These are phyloP conservation scores for Drosophila neotestacea DNA, from an alignment of 2,888 invertebrate genomes.

Conservation along the genomic window DNA sequence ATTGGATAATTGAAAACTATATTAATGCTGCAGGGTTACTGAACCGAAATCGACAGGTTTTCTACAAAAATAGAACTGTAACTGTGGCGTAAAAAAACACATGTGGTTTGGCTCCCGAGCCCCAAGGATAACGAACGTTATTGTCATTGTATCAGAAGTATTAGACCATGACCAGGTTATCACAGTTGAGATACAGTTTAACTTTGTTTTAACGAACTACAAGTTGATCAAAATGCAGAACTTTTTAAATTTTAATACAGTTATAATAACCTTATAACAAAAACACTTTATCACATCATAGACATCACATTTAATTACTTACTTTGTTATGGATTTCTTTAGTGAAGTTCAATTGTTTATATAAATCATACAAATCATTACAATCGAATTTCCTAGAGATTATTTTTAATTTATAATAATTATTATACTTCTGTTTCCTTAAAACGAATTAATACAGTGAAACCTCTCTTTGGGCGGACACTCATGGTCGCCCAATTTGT, in stretches of 20 bases:
- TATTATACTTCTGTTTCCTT: too few relatives aligned
- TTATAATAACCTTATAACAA: not conserved
- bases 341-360: too few relatives aligned
- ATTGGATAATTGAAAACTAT: slow-evolving; percentile 44
- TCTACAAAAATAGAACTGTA: not conserved
- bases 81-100: slow-evolving; percentile 9
- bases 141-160: slow-evolving; percentile 12
- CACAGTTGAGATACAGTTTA: slow-evolving; percentile 1
- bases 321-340: too few relatives aligned
- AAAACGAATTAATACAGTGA: too few relatives aligned
- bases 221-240: not conserved
- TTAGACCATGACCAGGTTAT: slow-evolving; percentile 9
- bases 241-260: not conserved
- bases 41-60: slow-evolving; percentile 26
- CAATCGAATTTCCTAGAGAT: too few relatives aligned
- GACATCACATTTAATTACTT: too few relatives aligned
- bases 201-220: slow-evolving; percentile 5
- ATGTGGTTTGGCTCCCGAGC: slow-evolving; percentile 18
- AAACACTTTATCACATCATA: not conserved
- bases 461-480: too few relatives aligned
- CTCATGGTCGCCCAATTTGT: too few relatives aligned
- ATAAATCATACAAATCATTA: too few relatives aligned
- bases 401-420: too few relatives aligned
- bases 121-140: slow-evolving; percentile 8
- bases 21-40: slow-evolving; percentile 23